A percentile compares a stretch with the other conserved stretches of the same genome.
These are phyloP conservation scores for Tragulus kanchil DNA, from an alignment of 2,113 vertebrate species.

Conservation along the genomic window DNA sequence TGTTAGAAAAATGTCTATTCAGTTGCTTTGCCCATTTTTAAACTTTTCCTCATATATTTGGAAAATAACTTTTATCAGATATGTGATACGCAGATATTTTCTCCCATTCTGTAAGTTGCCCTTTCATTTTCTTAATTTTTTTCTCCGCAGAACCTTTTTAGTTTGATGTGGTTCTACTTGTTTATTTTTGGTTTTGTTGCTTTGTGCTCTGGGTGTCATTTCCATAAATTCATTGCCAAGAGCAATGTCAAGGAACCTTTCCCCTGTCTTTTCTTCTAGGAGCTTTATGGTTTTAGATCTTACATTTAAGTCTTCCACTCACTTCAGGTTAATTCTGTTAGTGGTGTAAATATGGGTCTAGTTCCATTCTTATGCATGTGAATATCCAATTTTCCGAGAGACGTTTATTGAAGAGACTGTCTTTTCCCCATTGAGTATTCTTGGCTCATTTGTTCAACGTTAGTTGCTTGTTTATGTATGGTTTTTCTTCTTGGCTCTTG, in stretches of 20 bases:
- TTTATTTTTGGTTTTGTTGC: slow-evolving; percentile 10
- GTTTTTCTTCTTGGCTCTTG: neutral
- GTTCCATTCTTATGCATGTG: neutral
- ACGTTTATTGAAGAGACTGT: neutral
- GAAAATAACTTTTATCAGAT: neutral
- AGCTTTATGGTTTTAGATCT: neutral
- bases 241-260: neutral
- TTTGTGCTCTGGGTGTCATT: neutral
- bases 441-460: neutral
- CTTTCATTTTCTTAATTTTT: neutral
- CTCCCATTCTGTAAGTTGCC: neutral
- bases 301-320: neutral
- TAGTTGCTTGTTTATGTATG: neutral
- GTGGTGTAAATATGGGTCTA: neutral
- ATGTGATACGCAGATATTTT: neutral
- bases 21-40: no score
- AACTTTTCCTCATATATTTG: neutral
- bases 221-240: neutral
- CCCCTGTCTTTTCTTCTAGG: neutral
- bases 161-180: neutral
- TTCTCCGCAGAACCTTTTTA: neutral
- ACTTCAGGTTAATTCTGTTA: neutral
- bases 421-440: neutral
- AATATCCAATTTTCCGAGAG: neutral
- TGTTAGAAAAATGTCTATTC: no score